Conservation (phyloP, 1,140 invertebrate genomes). For the Subanguina moxae region DNA sequence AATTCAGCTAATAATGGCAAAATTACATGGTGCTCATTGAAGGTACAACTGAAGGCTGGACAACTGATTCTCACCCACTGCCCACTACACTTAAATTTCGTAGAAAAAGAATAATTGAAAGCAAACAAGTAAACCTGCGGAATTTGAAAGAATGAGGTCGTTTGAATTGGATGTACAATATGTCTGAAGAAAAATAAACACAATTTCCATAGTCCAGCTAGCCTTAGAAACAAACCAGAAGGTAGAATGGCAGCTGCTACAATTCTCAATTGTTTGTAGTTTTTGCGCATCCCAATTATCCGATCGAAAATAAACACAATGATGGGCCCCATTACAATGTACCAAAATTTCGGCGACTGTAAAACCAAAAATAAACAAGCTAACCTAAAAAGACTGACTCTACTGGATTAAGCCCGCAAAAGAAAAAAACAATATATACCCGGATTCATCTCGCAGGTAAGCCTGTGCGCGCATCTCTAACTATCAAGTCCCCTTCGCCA, state of each 20-base stretch:
- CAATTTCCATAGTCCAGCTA: neutral
- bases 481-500: too few relatives aligned
- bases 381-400: too few relatives aligned
- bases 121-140: slow-evolving; percentile 63
- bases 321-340: slow-evolving; percentile 89
- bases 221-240: slow-evolving; percentile 66
- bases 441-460: too few relatives aligned
- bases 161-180: slow-evolving; percentile 66
- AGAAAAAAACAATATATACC: too few relatives aligned
- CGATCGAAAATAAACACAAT: slow-evolving; percentile 62
- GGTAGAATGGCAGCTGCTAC: slow-evolving; percentile 90
- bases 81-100: too few relatives aligned
- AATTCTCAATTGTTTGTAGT: slow-evolving; percentile 79
- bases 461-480: too few relatives aligned
- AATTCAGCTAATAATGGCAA: too few relatives aligned
- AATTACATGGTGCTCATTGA: slow-evolving; percentile 78
- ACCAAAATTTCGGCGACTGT: slow-evolving; percentile 77
- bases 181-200: slow-evolving; percentile 60
- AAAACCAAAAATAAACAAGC: slow-evolving; percentile 23
- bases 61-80: slow-evolving; percentile 85
- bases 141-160: slow-evolving; percentile 93
- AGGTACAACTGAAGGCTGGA: slow-evolving; percentile 73
- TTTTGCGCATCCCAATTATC: slow-evolving; percentile 60
- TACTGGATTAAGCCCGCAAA: too few relatives aligned
- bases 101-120: too few relatives aligned